Evolutionary conservation across 1,140 invertebrate genomes (phyloP).

Genomic region (Probaryconus sp.): DNA sequence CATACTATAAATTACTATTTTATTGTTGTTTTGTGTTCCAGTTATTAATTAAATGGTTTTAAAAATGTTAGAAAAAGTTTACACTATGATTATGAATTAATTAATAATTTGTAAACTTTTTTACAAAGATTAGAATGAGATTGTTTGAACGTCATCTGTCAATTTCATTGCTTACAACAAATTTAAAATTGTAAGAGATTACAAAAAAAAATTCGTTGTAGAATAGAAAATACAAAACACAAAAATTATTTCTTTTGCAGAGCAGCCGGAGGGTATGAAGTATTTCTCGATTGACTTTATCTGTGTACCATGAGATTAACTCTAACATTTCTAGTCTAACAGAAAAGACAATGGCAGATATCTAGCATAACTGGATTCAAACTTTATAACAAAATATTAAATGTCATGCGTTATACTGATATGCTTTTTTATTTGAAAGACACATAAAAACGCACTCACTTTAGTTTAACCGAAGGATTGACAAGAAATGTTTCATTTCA

Average conservation of each 20-base stretch:
- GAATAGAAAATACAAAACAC: conserved; percentile 13
- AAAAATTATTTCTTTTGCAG: conserved; percentile 11
- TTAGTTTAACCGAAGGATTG: conserved; percentile 12
- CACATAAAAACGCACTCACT: conserved; percentile 24
- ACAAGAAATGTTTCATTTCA: conserved; percentile 9
- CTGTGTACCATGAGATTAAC: conserved; percentile 31
- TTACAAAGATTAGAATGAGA: too few species aligned
- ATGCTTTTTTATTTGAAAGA: conserved; percentile 25
- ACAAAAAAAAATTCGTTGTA: too few species aligned
- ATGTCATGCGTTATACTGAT: conserved; percentile 43
- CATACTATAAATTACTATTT: too few species aligned
- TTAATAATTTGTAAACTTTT: too few species aligned
- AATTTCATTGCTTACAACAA: too few species aligned
- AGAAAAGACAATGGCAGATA: conserved; percentile 37
- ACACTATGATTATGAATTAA: too few species aligned
- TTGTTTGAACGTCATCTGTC: too few species aligned
- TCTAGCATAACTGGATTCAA: conserved; percentile 24
- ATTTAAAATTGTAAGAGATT: too few species aligned
- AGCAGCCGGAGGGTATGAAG: conserved; percentile 10
- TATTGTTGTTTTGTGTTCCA: too few species aligned
- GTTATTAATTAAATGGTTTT: too few species aligned
- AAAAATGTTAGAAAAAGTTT: too few species aligned
- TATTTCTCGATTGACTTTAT: conserved; percentile 47
- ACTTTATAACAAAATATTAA: conserved; percentile 35
- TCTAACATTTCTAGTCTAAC: conserved; percentile 39